These are phyloP conservation scores for Neogale vison DNA, from an alignment of 2,113 vertebrate genomes.

Conservation along the genomic window DNA sequence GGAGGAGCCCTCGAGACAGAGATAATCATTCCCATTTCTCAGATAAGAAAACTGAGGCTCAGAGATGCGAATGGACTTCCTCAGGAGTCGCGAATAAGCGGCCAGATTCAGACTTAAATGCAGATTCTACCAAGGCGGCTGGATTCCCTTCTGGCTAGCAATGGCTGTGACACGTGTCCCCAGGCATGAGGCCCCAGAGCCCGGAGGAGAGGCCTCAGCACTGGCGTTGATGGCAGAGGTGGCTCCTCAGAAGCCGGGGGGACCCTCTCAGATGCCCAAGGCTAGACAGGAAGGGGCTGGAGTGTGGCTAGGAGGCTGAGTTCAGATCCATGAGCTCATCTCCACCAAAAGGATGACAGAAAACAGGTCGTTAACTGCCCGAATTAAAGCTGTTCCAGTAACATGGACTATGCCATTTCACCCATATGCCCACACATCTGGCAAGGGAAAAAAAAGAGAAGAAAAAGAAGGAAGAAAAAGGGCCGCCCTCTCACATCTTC, in stretches of 20 bases:
- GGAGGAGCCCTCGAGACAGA: background rate
- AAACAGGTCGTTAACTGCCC: background rate
- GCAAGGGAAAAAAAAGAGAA: background rate
- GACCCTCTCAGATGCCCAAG: background rate
- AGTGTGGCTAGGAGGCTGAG: background rate
- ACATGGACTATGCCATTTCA: background rate
- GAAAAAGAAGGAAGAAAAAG: background rate
- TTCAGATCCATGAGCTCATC: background rate
- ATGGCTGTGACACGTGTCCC: background rate
- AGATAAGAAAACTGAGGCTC: background rate
- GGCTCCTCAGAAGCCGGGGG: background rate
- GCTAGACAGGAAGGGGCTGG: background rate
- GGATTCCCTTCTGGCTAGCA: background rate
- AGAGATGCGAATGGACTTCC: background rate
- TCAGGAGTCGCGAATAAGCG: background rate
- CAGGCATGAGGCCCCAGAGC: background rate
- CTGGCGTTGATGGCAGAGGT: background rate
- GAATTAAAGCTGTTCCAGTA: background rate
- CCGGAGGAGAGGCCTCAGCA: background rate
- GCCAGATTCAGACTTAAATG: background rate
- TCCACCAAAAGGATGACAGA: background rate
- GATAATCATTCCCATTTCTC: background rate
- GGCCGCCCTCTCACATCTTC: background rate
- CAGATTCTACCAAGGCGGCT: background rate
- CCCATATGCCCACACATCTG: background rate